Conservation (phyloP, 2,888 invertebrate genomes). For the Melinaea marsaeus region DNA sequence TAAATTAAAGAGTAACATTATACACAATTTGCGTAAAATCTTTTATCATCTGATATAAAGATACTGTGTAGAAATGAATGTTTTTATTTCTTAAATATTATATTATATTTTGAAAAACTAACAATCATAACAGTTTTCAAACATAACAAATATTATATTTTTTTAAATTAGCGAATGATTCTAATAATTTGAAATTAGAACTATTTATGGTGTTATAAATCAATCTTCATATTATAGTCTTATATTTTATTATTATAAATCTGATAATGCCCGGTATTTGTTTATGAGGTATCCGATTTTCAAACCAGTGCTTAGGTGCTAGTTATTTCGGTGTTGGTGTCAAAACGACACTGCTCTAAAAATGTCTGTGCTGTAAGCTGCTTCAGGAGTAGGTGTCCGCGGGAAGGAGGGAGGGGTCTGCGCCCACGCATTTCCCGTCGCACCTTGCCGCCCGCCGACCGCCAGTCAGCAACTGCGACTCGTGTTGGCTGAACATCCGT, state of each 20-base stretch:
- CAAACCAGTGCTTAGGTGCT: slow-evolving; percentile 59
- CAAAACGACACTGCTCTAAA: slow-evolving; percentile 76
- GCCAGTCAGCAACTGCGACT: slow-evolving; percentile 76
- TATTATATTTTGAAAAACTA: too few relatives aligned
- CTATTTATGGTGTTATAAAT: neutral
- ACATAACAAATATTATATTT: too few relatives aligned
- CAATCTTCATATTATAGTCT: slow-evolving; percentile 25
- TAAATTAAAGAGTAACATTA: too few relatives aligned
- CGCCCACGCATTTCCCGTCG: slow-evolving; percentile 70
- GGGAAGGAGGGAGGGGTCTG: slow-evolving; percentile 41
- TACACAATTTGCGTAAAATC: too few relatives aligned
- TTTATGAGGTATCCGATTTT: slow-evolving; percentile 54
- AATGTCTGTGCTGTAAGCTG: slow-evolving; percentile 58
- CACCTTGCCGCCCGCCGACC: slow-evolving; percentile 73
- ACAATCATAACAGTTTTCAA: too few relatives aligned
- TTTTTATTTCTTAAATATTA: too few relatives aligned
- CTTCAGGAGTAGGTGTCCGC: slow-evolving; percentile 37
- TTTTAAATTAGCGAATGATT: too few relatives aligned
- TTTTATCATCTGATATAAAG: too few relatives aligned
- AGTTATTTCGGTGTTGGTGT: slow-evolving; percentile 76
- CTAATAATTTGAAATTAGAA: too few relatives aligned
- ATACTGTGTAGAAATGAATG: too few relatives aligned
- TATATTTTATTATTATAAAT: slow-evolving; percentile 28
- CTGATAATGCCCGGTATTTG: slow-evolving; percentile 28
- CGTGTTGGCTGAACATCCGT: slow-evolving; percentile 81